These are phyloP conservation scores for Heliconius hermathena DNA, from an alignment of 1,140 invertebrate genomes.

Conservation along the genomic window DNA sequence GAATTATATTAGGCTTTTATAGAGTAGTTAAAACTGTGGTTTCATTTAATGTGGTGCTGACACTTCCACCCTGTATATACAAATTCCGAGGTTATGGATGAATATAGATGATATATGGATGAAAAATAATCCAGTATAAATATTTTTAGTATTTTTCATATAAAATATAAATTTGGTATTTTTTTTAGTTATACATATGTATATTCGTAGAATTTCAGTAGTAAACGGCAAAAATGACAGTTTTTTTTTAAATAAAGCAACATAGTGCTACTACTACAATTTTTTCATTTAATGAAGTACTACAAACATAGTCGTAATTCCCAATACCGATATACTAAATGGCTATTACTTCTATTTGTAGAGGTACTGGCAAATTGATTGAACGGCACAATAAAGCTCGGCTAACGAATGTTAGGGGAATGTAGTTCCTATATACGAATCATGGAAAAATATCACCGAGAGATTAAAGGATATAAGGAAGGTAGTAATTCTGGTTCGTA, in stretches of 20 bases:
- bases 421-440: not conserved
- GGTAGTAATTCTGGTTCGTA: not conserved
- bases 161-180: no score
- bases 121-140: no score
- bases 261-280: not conserved
- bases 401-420: conserved; percentile 17
- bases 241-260: not conserved
- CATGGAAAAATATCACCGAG: not conserved
- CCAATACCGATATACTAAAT: conserved; percentile 25
- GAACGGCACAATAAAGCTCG: conserved; percentile 20
- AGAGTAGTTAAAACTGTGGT: no score
- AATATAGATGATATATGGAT: not conserved
- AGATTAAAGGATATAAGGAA: not conserved
- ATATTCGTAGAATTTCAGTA: no score
- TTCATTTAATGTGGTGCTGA: no score
- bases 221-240: no score
- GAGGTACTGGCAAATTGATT: conserved; percentile 28
- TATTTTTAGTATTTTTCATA: no score
- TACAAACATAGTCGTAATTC: conserved; percentile 34
- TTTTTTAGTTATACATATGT: no score
- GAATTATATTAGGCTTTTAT: no score
- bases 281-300: not conserved
- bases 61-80: no score
- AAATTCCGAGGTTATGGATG: not conserved
- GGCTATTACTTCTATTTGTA: conserved; percentile 31